A percentile compares a stretch with the other conserved stretches of the same genome.
Evolutionary conservation across 2,113 vertebrate genomes (phyloP).

Genomic region (Silurus meridionalis): DNA sequence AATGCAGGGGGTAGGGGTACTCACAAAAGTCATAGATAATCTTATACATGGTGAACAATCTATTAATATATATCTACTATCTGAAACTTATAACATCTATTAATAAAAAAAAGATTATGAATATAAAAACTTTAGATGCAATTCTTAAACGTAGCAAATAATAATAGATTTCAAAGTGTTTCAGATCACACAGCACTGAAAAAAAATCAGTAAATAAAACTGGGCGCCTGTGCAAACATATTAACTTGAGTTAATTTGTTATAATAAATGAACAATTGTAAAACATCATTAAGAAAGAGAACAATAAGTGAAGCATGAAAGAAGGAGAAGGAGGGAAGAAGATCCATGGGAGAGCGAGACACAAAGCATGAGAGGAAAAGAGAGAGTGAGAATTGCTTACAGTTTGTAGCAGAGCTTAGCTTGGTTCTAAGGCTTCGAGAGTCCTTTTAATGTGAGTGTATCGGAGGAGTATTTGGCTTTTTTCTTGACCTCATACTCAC

Average conservation of each 20-base stretch:
- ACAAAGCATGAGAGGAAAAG: constrained; percentile 8
- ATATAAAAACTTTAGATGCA: background rate
- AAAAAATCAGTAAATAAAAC: constrained; percentile 35
- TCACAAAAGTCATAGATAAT: background rate
- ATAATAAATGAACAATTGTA: constrained; percentile 47
- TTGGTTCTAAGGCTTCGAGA: constrained; percentile 46
- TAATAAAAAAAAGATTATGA: background rate
- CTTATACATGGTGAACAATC: background rate
- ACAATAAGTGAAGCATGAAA: constrained; percentile 41
- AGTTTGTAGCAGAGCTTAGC: constrained; percentile 45
- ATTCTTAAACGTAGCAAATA: background rate
- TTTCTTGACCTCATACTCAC: constrained; percentile 29
- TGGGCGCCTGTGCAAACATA: constrained; percentile 35
- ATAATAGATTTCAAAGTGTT: background rate
- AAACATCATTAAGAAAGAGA: constrained; percentile 40
- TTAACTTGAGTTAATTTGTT: constrained; percentile 41
- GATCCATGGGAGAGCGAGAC: background rate
- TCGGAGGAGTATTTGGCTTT: constrained; percentile 23
- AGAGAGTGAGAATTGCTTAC: constrained; percentile 17
- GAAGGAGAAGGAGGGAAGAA: constrained; percentile 6
- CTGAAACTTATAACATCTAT: background rate
- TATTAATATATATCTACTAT: too few species aligned
- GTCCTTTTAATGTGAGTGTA: constrained; percentile 43
- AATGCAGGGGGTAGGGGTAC: constrained; percentile 26
- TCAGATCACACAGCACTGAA: background rate